Evolutionary conservation across 2,888 invertebrate species (phyloP), one percentile per base, ranked within the genome.

Genomic region (Nemotelus pantherinus): DNA sequence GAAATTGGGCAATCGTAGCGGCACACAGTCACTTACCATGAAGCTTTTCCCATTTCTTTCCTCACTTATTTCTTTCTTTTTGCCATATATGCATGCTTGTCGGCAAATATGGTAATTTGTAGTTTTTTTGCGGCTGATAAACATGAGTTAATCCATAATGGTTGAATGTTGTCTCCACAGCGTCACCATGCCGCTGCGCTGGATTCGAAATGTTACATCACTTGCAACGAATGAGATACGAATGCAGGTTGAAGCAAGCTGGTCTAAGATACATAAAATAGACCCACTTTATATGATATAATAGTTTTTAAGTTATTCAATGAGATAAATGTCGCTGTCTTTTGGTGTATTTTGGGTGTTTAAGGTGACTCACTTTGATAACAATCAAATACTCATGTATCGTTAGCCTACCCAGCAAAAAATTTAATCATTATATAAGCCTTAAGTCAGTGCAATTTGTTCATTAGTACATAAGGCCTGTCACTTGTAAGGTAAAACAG

Each of bases 1-100:
- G 45, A 70, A 55, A 70, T 70, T 70, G 70, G 70, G 70, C 55
- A 70, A 70, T 10, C 43, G 44, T 43, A 53, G 55, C 67, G 25
- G 25, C 43, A 25, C 60, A 9, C 9, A 57, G 57, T 25, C 43
- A 70, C 7, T 70, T 55, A 70, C 70, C 70, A 55, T 70, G 70
- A 70, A 53, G 70, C 50, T 48, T 5, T 70, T 70, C 55, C 53
- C 25, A 25, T 39, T 60, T 60, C 55, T 39, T 53, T 70, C 70
- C 47, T 7, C 55, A 7, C 10, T 65, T 65, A 5, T 41, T 9
- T 65, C 65, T 65, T 65, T 65, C 45, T 43, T 63, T 63, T n/a
- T 65, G 4, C 39, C 47, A 6, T 63, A 3, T 9, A 43, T 43
- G 9, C 47, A 25, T 47, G 47, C 7, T 65, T 47, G 43, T 53